Conservation (phyloP, 2,113 vertebrate species). For the Rhinoderma darwinii region DNA sequence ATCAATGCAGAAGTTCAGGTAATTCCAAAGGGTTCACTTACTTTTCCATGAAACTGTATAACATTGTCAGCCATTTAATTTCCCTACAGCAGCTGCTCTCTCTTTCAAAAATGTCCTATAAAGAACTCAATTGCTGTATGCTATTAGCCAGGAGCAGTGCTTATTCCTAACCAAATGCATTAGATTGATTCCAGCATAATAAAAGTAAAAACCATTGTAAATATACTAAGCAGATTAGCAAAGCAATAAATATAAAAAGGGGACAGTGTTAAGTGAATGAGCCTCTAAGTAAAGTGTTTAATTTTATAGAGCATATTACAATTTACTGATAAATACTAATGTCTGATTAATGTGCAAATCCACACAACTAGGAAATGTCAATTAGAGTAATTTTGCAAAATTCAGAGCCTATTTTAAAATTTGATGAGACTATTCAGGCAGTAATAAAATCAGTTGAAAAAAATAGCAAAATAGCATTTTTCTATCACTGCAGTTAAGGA, state of each 20-base stretch:
- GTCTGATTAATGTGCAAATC: slow-evolving; percentile 40
- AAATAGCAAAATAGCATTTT: not conserved
- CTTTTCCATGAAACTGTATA: too few species aligned
- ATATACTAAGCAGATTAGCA: not conserved
- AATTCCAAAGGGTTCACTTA: too few species aligned
- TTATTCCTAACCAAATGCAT: not conserved
- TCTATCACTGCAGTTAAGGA: slow-evolving; percentile 7
- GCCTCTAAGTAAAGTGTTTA: not conserved
- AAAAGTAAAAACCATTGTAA: slow-evolving; percentile 5
- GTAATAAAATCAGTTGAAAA: not conserved
- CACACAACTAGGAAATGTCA: not conserved
- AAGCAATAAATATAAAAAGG: slow-evolving; percentile 12
- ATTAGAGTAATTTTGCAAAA: slow-evolving; percentile 1
- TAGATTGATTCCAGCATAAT: not conserved
- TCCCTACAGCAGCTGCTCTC: too few species aligned
- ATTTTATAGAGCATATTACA: slow-evolving; percentile 30
- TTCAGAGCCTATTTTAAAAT: slow-evolving; percentile 5
- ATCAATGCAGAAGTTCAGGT: too few species aligned
- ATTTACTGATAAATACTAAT: slow-evolving; percentile 13
- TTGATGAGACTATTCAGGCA: slow-evolving; percentile 6
- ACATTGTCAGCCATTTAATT: too few species aligned
- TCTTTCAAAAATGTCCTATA: not conserved
- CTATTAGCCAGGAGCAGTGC: not conserved
- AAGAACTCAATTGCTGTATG: not conserved
- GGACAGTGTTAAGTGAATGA: not conserved